A percentile compares a stretch with the other conserved stretches of the same genome.
phyloP scores from a whole-genome alignment of 2,888 invertebrate genomes.

The Cheilosia impressa region DNA sequence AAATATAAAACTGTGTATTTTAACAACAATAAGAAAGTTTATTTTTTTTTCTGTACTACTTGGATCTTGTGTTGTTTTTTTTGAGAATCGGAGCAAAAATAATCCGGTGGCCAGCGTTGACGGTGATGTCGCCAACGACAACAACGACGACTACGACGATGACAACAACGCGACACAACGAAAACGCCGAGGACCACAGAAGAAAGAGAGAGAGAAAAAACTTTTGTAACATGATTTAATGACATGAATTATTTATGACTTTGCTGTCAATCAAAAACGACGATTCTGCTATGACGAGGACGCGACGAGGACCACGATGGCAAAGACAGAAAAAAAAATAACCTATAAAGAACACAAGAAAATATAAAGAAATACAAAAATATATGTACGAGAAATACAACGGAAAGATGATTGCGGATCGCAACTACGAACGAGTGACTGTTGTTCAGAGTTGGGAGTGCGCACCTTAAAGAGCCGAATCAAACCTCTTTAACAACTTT shows the following conservation, averaged over 20 bases:
- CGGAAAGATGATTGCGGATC: constrained; percentile 72
- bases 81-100: constrained; percentile 72
- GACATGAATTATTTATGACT: constrained; percentile 84
- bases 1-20: constrained; percentile 61
- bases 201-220: constrained; percentile 76
- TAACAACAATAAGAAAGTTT: constrained; percentile 73
- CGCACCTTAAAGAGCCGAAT: constrained; percentile 50
- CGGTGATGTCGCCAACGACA: constrained; percentile 24
- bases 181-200: constrained; percentile 56
- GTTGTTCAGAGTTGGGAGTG: constrained; percentile 56
- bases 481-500: constrained; percentile 33
- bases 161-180: constrained; percentile 63
- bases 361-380: constrained; percentile 60
- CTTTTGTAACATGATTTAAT: constrained; percentile 84
- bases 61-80: constrained; percentile 58
- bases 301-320: constrained; percentile 73
- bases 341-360: constrained; percentile 56
- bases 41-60: constrained; percentile 32
- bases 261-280: constrained; percentile 84
- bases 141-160: constrained; percentile 34
- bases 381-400: constrained; percentile 53
- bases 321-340: constrained; percentile 36
- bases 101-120: constrained; percentile 63
- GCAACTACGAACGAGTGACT: constrained; percentile 47
- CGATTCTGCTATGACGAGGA: constrained; percentile 83